These are phyloP conservation scores for Drosophila subsilvestris DNA, from an alignment of 2,888 invertebrate genomes.

Conservation along the genomic window DNA sequence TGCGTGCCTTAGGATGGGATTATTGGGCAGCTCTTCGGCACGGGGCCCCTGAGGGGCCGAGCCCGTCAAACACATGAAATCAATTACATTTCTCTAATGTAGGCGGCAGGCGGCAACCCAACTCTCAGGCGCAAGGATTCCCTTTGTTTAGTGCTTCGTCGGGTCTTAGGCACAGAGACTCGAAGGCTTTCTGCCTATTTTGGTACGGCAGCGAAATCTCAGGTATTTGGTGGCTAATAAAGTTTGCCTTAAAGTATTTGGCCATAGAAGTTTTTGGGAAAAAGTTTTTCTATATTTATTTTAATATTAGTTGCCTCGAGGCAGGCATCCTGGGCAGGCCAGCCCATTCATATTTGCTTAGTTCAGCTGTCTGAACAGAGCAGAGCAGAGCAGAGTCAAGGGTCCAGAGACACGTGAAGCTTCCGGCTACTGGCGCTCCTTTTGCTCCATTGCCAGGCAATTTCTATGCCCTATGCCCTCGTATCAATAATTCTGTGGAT, in stretches of 20 bases:
- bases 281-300: conserved; percentile 63
- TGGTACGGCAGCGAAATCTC: conserved; percentile 65
- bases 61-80: conserved; percentile 77
- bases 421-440: neutral
- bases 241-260: conserved; percentile 77
- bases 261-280: conserved; percentile 33
- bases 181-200: neutral
- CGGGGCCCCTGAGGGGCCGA: conserved; percentile 45
- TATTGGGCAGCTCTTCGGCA: conserved; percentile 53
- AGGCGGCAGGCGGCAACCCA: conserved; percentile 11
- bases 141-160: conserved; percentile 47
- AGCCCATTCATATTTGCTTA: conserved; percentile 60
- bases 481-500: conserved; percentile 77
- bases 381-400: neutral
- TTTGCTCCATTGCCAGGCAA: conserved; percentile 49
- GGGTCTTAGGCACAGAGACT: neutral
- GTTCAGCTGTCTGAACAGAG: conserved; percentile 43
- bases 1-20: conserved; percentile 65
- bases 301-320: conserved; percentile 68
- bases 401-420: conserved; percentile 27
- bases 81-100: conserved; percentile 59
- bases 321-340: conserved; percentile 51
- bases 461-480: conserved; percentile 59
- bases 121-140: conserved; percentile 6
- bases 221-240: conserved; percentile 76